Evolutionary conservation across 1,140 invertebrate genomes (phyloP).

Genomic region (Drosophila hydei): DNA sequence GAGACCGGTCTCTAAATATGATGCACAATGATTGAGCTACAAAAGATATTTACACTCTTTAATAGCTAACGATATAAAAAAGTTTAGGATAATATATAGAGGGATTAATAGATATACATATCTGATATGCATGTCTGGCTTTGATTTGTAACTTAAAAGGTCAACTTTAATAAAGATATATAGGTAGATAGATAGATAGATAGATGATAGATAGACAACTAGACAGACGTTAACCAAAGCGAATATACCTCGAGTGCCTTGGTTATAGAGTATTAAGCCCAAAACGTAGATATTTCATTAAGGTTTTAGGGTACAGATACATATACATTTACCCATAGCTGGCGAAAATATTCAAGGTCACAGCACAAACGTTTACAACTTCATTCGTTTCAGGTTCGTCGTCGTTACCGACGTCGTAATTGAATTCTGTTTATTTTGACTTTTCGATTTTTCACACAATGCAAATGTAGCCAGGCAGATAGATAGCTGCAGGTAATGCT

Average conservation of each 20-base stretch:
- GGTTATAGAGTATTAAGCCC: background rate
- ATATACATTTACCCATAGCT: conserved; percentile 42
- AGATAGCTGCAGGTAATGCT: conserved; percentile 51
- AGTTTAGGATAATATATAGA: too few relatives aligned
- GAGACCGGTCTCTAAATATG: too few relatives aligned
- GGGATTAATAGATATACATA: too few relatives aligned
- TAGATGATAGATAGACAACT: background rate
- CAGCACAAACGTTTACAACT: conserved; percentile 59
- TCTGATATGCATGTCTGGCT: too few relatives aligned
- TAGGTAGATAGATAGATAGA: too few relatives aligned
- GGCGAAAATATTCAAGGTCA: conserved; percentile 62
- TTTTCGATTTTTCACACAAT: conserved; percentile 75
- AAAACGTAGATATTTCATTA: conserved; percentile 44
- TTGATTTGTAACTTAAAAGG: too few relatives aligned
- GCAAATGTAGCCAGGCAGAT: conserved; percentile 47
- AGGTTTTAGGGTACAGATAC: conserved; percentile 32
- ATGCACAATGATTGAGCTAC: too few relatives aligned
- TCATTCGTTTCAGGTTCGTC: conserved; percentile 50
- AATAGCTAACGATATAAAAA: too few relatives aligned
- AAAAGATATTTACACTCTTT: too few relatives aligned
- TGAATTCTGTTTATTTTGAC: conserved; percentile 77
- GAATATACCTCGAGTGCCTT: too few relatives aligned
- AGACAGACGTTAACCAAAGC: too few relatives aligned
- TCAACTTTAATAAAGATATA: too few relatives aligned
- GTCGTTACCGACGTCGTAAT: conserved; percentile 38